Conservation (phyloP, 2,888 invertebrate species). For the Drosophila maculinotata region DNA sequence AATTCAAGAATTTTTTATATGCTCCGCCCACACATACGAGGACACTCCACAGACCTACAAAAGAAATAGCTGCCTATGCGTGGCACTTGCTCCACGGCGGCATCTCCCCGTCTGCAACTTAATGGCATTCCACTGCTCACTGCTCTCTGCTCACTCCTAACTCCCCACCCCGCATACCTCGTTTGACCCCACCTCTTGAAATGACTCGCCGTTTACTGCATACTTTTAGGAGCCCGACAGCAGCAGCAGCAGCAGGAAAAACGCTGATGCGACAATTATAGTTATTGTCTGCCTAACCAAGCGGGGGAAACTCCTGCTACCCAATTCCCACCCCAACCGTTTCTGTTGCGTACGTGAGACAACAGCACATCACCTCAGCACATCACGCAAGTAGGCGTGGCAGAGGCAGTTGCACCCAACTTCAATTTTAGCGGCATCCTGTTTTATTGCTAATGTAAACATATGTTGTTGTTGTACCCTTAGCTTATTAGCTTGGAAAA, state of each 20-base stretch:
- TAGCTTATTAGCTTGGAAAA: not conserved
- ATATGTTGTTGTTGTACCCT: slow-evolving; percentile 42
- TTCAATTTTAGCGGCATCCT: slow-evolving; percentile 56
- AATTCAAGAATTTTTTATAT: slow-evolving; percentile 71
- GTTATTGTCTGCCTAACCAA: slow-evolving; percentile 74
- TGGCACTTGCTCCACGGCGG: slow-evolving; percentile 32
- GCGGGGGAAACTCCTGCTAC: slow-evolving; percentile 29
- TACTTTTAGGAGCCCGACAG: slow-evolving; percentile 46
- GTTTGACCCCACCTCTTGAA: slow-evolving; percentile 1
- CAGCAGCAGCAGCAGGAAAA: slow-evolving; percentile 45
- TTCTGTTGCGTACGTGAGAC: slow-evolving; percentile 55
- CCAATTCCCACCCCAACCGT: not conserved
- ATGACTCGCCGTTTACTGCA: slow-evolving; percentile 66
- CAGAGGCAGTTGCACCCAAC: slow-evolving; percentile 40
- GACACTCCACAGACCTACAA: slow-evolving; percentile 16
- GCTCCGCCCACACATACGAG: slow-evolving; percentile 13
- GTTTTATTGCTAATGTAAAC: slow-evolving; percentile 74
- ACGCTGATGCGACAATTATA: slow-evolving; percentile 79
- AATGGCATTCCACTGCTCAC: slow-evolving; percentile 50
- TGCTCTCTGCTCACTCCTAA: not conserved
- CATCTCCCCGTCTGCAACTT: slow-evolving; percentile 46
- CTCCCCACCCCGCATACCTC: not conserved
- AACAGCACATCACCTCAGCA: slow-evolving; percentile 44
- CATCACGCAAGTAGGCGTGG: slow-evolving; percentile 29
- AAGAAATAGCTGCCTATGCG: slow-evolving; percentile 53